Conservation (phyloP, 2,113 vertebrate genomes). For the Psettodes erumei region DNA sequence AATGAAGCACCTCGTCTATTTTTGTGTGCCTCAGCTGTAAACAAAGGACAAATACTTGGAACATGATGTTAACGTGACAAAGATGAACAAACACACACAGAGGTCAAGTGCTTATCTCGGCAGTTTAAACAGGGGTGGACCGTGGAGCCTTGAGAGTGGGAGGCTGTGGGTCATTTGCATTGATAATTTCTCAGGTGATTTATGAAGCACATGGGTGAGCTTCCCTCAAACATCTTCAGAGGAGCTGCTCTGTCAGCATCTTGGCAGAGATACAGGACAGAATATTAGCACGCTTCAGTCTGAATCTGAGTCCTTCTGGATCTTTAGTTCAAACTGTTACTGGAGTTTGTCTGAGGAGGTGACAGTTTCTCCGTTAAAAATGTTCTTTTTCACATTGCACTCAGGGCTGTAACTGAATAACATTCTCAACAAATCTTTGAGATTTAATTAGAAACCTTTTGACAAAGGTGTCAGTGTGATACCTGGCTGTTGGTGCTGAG, state of each 20-base stretch:
- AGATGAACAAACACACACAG: conserved; percentile 37
- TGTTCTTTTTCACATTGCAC: background rate
- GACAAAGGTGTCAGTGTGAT: too few relatives aligned
- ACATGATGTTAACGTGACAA: conserved; percentile 18
- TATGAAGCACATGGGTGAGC: conserved; percentile 6
- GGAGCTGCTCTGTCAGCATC: conserved; percentile 28
- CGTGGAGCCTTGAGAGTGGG: background rate
- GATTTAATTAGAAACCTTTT: too few relatives aligned
- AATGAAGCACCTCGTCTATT: conserved; percentile 18
- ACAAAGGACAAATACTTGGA: conserved; percentile 28
- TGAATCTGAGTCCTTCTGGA: background rate
- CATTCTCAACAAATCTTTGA: background rate
- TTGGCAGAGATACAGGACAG: too few relatives aligned
- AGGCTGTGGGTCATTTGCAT: conserved; percentile 32
- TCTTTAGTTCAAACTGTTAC: background rate
- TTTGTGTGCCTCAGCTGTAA: conserved; percentile 41
- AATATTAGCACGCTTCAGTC: too few relatives aligned
- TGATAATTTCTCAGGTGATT: conserved; percentile 41
- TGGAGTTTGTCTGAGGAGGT: background rate
- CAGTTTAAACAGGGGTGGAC: background rate
- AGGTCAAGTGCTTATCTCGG: conserved; percentile 30
- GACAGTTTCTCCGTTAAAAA: too few relatives aligned
- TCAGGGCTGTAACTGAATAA: background rate
- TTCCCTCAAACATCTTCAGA: background rate
- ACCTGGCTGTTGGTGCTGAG: too few relatives aligned